phyloP scores from a whole-genome alignment of 2,113 vertebrate species.

The Micronycteris hirsuta region DNA sequence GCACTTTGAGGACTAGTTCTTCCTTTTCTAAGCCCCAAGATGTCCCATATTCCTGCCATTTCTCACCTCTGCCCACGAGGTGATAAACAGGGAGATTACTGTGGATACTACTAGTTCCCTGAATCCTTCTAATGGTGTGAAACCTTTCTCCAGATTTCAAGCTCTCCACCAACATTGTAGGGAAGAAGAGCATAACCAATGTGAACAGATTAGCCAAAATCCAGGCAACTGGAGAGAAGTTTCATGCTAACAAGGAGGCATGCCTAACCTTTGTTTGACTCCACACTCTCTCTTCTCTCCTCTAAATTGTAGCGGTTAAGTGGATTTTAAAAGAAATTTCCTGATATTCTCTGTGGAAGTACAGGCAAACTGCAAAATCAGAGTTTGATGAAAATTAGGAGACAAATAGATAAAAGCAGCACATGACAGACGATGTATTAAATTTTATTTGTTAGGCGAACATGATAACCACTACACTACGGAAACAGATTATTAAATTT shows the following conservation, averaged over 20 bases:
- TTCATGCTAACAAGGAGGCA: neutral
- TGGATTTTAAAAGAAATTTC: neutral
- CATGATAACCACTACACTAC: too few species aligned
- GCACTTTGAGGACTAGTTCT: neutral
- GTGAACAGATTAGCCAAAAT: neutral
- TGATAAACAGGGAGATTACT: neutral
- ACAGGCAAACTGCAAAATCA: neutral
- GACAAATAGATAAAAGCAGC: neutral
- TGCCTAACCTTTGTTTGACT: neutral
- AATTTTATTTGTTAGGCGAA: neutral
- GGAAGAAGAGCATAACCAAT: neutral
- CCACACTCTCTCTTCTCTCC: neutral
- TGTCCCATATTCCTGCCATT: neutral
- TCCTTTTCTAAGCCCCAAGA: neutral
- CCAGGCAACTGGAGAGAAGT: neutral
- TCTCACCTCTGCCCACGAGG: neutral
- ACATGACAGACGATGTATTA: neutral
- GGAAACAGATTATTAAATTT: neutral
- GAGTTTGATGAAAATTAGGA: neutral
- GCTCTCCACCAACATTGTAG: neutral
- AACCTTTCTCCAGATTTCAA: neutral
- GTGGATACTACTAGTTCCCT: neutral
- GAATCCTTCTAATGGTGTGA: neutral
- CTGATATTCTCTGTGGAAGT: neutral
- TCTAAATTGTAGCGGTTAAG: neutral